These are phyloP conservation scores for Sepioteuthis lessoniana DNA, from an alignment of 2,888 invertebrate species.

Conservation along the genomic window DNA sequence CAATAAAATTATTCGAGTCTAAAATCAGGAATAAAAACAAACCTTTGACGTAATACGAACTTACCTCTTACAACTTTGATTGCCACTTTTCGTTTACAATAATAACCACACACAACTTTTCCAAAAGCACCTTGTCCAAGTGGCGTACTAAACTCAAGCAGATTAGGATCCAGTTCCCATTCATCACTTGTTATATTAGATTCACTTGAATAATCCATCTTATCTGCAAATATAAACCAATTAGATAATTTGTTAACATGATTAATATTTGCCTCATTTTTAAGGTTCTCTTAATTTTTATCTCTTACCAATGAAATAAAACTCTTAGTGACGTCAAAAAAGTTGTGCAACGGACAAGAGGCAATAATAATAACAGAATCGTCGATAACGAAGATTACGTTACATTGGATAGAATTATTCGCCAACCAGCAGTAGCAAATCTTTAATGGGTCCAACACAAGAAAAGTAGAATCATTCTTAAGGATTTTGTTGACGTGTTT, in stretches of 20 bases:
- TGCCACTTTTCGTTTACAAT: constrained; percentile 78
- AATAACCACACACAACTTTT: constrained; percentile 72
- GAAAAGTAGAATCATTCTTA: too few relatives aligned
- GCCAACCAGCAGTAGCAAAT: too few relatives aligned
- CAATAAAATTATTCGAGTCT: too few relatives aligned
- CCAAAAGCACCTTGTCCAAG: constrained; percentile 74
- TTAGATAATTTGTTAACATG: neutral
- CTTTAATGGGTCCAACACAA: too few relatives aligned
- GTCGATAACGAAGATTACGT: too few relatives aligned
- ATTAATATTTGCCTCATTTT: neutral
- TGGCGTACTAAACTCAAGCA: constrained; percentile 69
- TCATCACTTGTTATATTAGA: constrained; percentile 67
- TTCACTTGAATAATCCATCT: constrained; percentile 69
- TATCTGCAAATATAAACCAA: constrained; percentile 58
- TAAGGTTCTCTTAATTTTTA: neutral
- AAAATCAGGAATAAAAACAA: neutral
- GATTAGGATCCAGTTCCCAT: constrained; percentile 71
- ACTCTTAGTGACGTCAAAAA: too few relatives aligned
- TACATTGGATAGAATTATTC: too few relatives aligned
- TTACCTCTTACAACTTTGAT: constrained; percentile 84
- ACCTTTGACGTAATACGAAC: constrained; percentile 52
- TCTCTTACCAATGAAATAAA: neutral
- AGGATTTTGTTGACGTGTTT: too few relatives aligned
- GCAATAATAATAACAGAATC: too few relatives aligned
- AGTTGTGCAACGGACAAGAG: too few relatives aligned